phyloP scores from a whole-genome alignment of 2,797 vertebrate species.

The Sylvia borin region DNA sequence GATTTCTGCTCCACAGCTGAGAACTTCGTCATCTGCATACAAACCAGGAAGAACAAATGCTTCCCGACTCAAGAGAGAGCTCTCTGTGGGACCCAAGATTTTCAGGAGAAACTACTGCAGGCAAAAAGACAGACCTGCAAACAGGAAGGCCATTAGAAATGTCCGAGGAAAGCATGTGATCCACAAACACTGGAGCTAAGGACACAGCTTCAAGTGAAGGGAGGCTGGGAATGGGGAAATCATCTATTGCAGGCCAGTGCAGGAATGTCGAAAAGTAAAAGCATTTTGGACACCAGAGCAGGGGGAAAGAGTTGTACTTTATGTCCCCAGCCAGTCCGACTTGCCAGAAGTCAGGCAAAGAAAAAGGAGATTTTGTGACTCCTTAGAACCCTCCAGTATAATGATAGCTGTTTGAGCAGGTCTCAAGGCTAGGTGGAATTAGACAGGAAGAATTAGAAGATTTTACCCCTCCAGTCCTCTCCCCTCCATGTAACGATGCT shows the following conservation, averaged over 20 bases:
- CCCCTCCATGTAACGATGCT: neutral
- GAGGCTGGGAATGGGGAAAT: neutral
- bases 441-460: neutral
- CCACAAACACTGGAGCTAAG: neutral
- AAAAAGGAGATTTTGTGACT: neutral
- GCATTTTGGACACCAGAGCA: neutral
- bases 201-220: neutral
- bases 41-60: neutral
- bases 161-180: neutral
- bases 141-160: neutral
- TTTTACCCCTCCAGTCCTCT: neutral
- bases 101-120: neutral
- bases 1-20: neutral
- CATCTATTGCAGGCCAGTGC: fast-evolving
- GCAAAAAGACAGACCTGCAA: neutral
- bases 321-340: neutral
- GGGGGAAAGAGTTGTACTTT: neutral
- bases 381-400: neutral
- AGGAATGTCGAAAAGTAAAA: neutral
- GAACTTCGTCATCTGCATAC: neutral
- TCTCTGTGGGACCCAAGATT: neutral
- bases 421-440: neutral
- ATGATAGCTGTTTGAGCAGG: neutral
- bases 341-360: neutral
- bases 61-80: neutral